phyloP scores from a whole-genome alignment of 1,140 invertebrate species.

The Caligus rogercresseyi region DNA sequence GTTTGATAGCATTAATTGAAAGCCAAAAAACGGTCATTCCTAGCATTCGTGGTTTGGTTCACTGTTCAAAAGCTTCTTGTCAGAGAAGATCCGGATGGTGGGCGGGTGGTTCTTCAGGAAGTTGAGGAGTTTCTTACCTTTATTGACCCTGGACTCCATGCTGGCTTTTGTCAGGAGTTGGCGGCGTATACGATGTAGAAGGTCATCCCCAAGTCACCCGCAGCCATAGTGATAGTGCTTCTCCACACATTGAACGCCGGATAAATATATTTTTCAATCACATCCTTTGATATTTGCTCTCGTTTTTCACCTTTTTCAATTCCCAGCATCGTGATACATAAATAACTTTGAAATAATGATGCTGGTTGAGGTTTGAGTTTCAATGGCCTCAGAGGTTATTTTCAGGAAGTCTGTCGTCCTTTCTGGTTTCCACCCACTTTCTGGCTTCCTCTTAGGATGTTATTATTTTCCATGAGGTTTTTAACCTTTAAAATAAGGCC shows the following conservation, averaged over 20 bases:
- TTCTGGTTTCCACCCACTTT: background rate
- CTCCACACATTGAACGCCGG: background rate
- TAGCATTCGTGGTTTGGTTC: background rate
- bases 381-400: background rate
- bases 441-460: background rate
- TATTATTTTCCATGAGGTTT: background rate
- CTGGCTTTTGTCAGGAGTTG: background rate
- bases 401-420: background rate
- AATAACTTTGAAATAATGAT: no score
- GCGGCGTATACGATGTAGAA: background rate
- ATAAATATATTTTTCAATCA: background rate
- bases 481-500: background rate
- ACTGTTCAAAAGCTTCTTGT: background rate
- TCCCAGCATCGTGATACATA: no score
- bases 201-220: background rate
- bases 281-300: no score
- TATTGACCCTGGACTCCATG: background rate
- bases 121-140: background rate
- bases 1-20: background rate
- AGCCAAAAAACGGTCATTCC: background rate
- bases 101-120: background rate
- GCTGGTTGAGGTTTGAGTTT: background rate
- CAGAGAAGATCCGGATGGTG: background rate
- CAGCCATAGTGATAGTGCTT: background rate
- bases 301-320: no score